Evolutionary conservation across 2,113 vertebrate species (phyloP).

Genomic region (Toxostoma redivivum): DNA sequence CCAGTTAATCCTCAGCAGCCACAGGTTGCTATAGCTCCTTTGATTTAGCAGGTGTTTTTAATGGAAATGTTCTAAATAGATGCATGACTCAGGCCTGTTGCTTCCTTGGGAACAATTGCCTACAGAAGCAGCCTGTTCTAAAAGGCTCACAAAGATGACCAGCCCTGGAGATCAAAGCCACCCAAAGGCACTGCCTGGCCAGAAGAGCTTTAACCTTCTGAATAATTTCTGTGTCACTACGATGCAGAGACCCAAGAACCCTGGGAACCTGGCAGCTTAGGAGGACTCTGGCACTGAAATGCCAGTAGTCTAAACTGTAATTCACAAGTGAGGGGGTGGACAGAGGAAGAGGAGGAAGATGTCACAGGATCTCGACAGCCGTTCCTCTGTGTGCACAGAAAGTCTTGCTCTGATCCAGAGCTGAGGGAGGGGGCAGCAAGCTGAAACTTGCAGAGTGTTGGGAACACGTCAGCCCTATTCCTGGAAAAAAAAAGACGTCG

Average conservation of each 20-base stretch:
- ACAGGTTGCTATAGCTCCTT: conserved; percentile 58
- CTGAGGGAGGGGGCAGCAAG: neutral
- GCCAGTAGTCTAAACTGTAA: conserved; percentile 18
- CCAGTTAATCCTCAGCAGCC: conserved; percentile 46
- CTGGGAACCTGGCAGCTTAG: neutral
- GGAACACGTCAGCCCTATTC: conserved; percentile 30
- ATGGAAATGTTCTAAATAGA: conserved; percentile 64
- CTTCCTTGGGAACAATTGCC: conserved; percentile 64
- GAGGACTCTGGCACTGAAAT: neutral
- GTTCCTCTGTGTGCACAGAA: neutral
- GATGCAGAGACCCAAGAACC: neutral
- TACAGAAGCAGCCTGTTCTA: conserved; percentile 30
- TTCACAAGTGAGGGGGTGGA: conserved; percentile 35
- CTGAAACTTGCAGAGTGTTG: neutral
- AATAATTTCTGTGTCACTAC: neutral
- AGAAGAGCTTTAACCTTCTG: neutral
- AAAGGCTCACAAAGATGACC: neutral
- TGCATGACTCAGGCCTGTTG: conserved; percentile 49
- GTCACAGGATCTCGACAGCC: conserved; percentile 41
- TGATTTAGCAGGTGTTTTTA: conserved; percentile 63
- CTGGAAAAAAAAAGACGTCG: neutral
- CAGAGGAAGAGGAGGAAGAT: conserved; percentile 40
- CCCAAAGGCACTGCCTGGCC: neutral
- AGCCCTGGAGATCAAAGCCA: neutral
- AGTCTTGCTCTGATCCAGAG: conserved; percentile 5